Percentiles rank a stretch among this genome's conserved stretches.
Conservation (phyloP, 1,140 invertebrate species). For the Mizuhopecten yessoensis region DNA sequence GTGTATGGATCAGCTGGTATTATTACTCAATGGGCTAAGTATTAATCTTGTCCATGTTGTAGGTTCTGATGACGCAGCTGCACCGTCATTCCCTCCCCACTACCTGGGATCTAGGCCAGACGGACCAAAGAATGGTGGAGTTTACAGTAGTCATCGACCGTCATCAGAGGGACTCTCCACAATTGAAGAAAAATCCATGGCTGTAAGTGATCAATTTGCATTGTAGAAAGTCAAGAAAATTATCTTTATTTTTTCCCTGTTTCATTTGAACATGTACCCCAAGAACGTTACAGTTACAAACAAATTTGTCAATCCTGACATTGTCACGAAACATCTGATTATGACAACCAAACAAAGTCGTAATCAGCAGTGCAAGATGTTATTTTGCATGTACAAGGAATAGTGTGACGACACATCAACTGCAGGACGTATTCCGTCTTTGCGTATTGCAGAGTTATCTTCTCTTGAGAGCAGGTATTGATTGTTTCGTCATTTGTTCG, state of each 20-base stretch:
- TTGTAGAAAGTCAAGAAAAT: too few relatives aligned
- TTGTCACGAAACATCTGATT: too few relatives aligned
- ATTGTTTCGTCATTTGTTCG: too few relatives aligned
- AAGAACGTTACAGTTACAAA: too few relatives aligned
- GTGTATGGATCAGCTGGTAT: background rate
- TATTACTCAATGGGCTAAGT: background rate
- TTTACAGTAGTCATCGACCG: conserved; percentile 65
- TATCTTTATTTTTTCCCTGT: too few relatives aligned
- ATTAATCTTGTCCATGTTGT: background rate
- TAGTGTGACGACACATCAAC: background rate
- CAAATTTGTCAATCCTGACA: too few relatives aligned
- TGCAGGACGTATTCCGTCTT: too few relatives aligned
- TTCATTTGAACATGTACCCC: too few relatives aligned
- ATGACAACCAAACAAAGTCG: background rate
- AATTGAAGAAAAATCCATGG: conserved; percentile 66
- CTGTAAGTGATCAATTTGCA: conserved; percentile 54
- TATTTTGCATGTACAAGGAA: too few relatives aligned
- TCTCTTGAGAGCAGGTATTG: too few relatives aligned
- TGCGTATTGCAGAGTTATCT: too few relatives aligned
- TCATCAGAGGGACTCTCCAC: conserved; percentile 61
- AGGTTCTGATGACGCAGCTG: conserved; percentile 80
- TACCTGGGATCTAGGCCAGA: conserved; percentile 73
- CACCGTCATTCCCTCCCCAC: conserved; percentile 71
- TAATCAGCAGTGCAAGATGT: background rate
- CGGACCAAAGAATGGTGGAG: conserved; percentile 60